Conservation (phyloP, 2,888 invertebrate genomes). For the Pachydiplax longipennis region DNA sequence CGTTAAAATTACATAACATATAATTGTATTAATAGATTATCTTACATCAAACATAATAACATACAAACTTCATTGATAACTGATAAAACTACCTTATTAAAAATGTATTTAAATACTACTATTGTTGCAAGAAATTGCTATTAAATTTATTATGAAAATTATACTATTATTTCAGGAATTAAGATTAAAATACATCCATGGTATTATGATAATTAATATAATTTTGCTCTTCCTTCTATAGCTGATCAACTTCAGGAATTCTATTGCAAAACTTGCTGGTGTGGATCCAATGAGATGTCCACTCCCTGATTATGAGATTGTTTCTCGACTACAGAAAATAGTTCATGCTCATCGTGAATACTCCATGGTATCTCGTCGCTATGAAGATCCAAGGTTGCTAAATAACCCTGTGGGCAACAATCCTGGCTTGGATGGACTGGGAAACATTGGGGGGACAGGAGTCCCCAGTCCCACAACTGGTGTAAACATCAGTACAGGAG, state of each 20-base stretch:
- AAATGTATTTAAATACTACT: not conserved
- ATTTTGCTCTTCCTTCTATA: conserved; percentile 50
- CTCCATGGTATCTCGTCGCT: conserved; percentile 80
- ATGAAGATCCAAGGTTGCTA: conserved; percentile 66
- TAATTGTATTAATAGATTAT: not conserved
- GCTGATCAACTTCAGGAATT: conserved; percentile 78
- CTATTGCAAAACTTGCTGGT: conserved; percentile 77
- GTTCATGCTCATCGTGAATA: conserved; percentile 89
- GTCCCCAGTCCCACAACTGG: conserved; percentile 61
- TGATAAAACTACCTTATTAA: not conserved
- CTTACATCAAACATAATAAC: too few species aligned
- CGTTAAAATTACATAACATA: not conserved
- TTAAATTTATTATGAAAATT: too few species aligned
- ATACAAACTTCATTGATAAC: too few species aligned
- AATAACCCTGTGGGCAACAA: not conserved
- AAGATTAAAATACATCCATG: too few species aligned
- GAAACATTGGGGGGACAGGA: conserved; percentile 53
- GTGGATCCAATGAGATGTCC: conserved; percentile 66
- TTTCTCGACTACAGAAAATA: conserved; percentile 80
- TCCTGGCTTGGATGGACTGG: conserved; percentile 48
- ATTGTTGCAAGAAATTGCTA: too few species aligned
- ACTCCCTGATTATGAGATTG: conserved; percentile 77
- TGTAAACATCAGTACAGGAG: conserved; percentile 8
- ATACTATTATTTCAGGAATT: too few species aligned
- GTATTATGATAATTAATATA: too few species aligned